Conservation (phyloP, 2,113 vertebrate genomes). For the Nothoprocta perdicaria region DNA sequence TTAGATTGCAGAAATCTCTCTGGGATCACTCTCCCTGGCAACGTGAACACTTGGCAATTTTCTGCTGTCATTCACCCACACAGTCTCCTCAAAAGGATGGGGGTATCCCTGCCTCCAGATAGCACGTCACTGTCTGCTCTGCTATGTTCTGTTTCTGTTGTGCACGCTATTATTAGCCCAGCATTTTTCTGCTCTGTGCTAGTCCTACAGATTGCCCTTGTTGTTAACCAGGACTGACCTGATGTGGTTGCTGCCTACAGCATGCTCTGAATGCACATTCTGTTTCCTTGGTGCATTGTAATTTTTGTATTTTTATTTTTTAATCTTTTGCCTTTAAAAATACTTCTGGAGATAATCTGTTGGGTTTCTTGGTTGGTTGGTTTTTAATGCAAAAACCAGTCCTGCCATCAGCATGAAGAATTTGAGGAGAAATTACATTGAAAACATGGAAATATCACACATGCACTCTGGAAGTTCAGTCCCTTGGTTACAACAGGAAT, state of each 20-base stretch:
- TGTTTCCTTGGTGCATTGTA: neutral
- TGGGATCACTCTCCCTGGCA: conserved; percentile 14
- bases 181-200: neutral
- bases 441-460: neutral
- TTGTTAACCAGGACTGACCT: neutral
- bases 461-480: neutral
- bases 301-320: neutral
- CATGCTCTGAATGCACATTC: neutral
- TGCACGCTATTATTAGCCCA: neutral
- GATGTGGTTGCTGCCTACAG: neutral
- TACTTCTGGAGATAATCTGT: neutral
- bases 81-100: conserved; percentile 9
- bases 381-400: neutral
- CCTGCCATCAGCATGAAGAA: neutral
- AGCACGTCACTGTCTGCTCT: neutral
- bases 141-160: neutral
- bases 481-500: neutral
- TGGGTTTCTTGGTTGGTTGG: neutral
- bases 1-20: neutral
- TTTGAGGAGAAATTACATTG: neutral
- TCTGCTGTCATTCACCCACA: conserved; percentile 11
- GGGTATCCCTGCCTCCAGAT: conserved; percentile 59
- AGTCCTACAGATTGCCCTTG: neutral
- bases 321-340: neutral
- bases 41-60: neutral